These are phyloP conservation scores for Halcyon smyrnensis DNA, from an alignment of 2,797 vertebrate species.

Conservation along the genomic window DNA sequence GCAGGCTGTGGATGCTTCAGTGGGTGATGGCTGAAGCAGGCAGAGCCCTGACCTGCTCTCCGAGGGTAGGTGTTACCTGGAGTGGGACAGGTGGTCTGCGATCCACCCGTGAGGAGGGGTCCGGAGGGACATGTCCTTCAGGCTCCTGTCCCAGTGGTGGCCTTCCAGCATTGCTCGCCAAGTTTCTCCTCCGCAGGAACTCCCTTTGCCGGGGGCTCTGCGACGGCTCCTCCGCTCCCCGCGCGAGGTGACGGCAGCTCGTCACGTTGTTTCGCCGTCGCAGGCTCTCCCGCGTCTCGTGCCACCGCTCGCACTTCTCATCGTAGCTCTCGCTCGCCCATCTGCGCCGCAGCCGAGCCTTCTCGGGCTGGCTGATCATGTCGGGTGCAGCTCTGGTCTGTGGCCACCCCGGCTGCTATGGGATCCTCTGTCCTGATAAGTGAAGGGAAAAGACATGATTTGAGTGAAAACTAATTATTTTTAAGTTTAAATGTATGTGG, in stretches of 20 bases:
- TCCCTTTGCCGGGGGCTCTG: constrained; percentile 71
- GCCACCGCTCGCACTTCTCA: constrained; percentile 75
- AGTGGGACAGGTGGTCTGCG: not conserved
- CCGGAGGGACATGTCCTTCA: fast-evolving
- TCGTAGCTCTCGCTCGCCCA: constrained; percentile 74
- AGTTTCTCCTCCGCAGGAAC: constrained; percentile 76
- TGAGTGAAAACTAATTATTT: fast-evolving
- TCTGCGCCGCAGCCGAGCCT: not conserved
- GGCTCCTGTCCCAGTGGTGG: fast-evolving
- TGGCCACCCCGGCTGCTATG: fast-evolving
- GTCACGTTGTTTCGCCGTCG: constrained; percentile 57
- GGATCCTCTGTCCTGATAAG: not conserved
- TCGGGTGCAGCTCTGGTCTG: not conserved
- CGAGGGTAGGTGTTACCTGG: constrained; percentile 55
- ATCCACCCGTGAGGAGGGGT: not conserved
- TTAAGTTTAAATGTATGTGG: fast-evolving
- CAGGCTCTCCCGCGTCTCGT: constrained; percentile 65
- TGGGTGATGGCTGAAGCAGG: not conserved
- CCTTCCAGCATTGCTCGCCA: not conserved
- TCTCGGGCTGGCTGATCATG: constrained; percentile 60
- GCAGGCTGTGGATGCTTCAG: fast-evolving
- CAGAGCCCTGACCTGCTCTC: fast-evolving
- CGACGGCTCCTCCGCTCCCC: not conserved
- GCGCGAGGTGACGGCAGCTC: constrained; percentile 25
- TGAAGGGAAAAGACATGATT: fast-evolving